Evolutionary conservation across 1,140 invertebrate genomes (phyloP).

Genomic region (Macrotrachela quadricornifera): DNA sequence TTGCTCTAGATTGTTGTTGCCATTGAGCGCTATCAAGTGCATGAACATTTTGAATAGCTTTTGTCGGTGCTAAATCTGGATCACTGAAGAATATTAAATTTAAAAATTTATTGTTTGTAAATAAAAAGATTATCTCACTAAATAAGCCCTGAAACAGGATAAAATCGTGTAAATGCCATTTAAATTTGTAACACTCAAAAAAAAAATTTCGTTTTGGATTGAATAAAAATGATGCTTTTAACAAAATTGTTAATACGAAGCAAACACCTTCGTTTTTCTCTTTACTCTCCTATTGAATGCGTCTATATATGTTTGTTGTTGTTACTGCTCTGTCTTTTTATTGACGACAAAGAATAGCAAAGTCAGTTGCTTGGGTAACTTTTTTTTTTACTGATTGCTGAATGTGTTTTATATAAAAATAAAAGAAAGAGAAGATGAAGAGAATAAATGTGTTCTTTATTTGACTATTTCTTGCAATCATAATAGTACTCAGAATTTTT

Average conservation of each 20-base stretch:
- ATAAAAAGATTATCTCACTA: slow-evolving; percentile 8
- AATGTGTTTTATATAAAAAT: no score
- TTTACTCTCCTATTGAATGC: not conserved
- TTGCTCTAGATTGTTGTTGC: not conserved
- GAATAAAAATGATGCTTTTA: not conserved
- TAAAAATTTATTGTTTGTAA: not conserved
- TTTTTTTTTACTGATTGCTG: no score
- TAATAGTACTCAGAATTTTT: no score
- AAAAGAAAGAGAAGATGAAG: no score
- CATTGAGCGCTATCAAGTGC: not conserved
- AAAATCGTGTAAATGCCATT: slow-evolving; percentile 6
- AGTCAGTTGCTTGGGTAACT: no score
- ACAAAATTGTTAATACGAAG: not conserved
- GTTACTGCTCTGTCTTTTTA: no score
- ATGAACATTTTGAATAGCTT: slow-evolving; percentile 1
- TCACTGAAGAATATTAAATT: not conserved
- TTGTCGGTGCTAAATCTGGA: slow-evolving; percentile 1
- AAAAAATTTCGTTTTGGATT: not conserved
- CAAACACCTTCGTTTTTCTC: not conserved
- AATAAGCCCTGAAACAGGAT: slow-evolving; percentile 1
- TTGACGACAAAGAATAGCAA: no score
- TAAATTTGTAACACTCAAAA: not conserved
- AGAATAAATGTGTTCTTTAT: no score
- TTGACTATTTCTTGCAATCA: no score
- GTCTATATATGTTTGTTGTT: no score